Base-by-base conservation (phyloP, 1,140 invertebrate species). In the Drosophila repletoides region DNA sequence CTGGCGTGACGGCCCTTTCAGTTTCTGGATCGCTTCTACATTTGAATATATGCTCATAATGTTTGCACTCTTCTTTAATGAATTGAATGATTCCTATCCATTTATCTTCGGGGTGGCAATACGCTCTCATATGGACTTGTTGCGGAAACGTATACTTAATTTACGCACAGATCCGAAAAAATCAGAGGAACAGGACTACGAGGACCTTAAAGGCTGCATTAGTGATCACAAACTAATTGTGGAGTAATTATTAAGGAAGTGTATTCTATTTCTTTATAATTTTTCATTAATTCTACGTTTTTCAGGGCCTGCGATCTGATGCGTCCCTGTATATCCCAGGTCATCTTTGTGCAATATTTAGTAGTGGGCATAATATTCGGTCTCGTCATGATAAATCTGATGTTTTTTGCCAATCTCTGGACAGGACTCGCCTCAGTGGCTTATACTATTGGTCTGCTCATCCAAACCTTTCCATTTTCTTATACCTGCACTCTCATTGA, bases 381-480 rank as follows among this genome's bases (percentile, higher is more conserved):
- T 0, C 5, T 79, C 0, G 49, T 69, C 2, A 36, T 76, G 38
- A 69, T 72, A n/a, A 76, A 83, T 14, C 7, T 81, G 0, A 33
- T 76, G 40, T 61, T 75, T 22, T 75, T 76, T 3, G 41, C 49
- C 0, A 41, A 83, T 15, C 7, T 61, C 1, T 66, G 59, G 59
- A 33, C 33, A 3, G 51, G 41, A 0, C 0, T 81, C 1, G n/a
- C 72, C 2, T 61, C 53, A 0, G 14, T 40, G 2, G n/a, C 4
- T 0, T 83, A 72, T 10, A 29, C 69, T 0, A 10, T 31, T 5
- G 63, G 38, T 0, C 14, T 83, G 0, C 29, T 60, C 2, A n/a
- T 38, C 1, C 63, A 81, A 28, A 76, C 77, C 0, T 81, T 83
- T 38, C 77, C 77, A 0, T 81, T 81, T 21, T 69, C 58, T 2